Conservation (phyloP, 1,140 invertebrate genomes). For the Drosophila gunungcola region DNA sequence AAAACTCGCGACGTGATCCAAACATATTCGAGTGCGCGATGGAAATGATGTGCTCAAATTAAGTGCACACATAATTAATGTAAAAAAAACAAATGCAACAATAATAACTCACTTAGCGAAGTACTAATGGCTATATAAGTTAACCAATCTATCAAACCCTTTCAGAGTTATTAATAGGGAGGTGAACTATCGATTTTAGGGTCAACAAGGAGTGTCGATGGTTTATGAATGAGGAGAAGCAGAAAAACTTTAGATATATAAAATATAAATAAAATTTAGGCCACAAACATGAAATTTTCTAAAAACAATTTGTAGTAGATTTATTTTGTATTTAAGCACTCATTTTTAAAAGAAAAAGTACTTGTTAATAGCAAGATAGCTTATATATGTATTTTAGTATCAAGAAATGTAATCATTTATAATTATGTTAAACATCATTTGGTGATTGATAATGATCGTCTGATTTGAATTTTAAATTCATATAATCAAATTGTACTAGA, state of each 20-base stretch:
- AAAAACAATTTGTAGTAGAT: too few species aligned
- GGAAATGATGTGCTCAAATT: background rate
- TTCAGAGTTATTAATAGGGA: conserved; percentile 1
- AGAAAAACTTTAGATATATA: background rate
- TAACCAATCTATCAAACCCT: conserved; percentile 1
- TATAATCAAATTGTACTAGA: conserved; percentile 62
- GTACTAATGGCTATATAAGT: background rate
- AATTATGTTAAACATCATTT: too few species aligned
- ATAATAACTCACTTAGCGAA: background rate
- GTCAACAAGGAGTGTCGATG: background rate
- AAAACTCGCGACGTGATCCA: conserved; percentile 13
- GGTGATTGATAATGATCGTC: background rate
- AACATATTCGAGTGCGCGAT: conserved; percentile 19
- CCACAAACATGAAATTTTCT: too few species aligned
- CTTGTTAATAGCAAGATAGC: too few species aligned
- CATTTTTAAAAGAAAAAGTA: background rate
- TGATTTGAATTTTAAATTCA: conserved; percentile 38
- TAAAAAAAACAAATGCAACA: background rate
- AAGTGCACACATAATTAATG: background rate
- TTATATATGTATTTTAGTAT: background rate
- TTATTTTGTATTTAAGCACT: background rate
- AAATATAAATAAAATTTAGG: too few species aligned
- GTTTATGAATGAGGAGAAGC: background rate
- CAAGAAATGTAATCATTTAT: background rate
- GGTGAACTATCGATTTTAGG: background rate